These are phyloP conservation scores for Andrena hattorfiana DNA, from an alignment of 2,888 invertebrate species.

Conservation along the genomic window DNA sequence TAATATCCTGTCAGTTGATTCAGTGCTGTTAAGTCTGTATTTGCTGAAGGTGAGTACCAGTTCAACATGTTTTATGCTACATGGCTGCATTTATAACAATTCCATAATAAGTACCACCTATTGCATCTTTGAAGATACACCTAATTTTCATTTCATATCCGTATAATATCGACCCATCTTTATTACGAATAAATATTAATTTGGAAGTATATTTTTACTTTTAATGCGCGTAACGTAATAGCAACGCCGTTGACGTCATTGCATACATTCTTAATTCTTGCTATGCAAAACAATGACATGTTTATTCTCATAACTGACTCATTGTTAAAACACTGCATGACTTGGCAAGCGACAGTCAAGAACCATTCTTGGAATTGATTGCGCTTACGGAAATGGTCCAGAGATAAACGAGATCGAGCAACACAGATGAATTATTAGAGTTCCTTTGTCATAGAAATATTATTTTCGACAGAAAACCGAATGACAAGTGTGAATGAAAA, in stretches of 20 bases:
- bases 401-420: slow-evolving; percentile 1
- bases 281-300: slow-evolving; percentile 14
- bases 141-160: too few relatives aligned
- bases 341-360: not conserved
- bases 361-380: slow-evolving; percentile 47
- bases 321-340: slow-evolving; percentile 41
- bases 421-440: not conserved
- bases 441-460: slow-evolving; percentile 17
- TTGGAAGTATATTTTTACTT: not conserved
- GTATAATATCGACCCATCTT: not conserved
- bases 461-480: not conserved
- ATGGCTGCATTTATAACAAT: too few relatives aligned
- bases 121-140: too few relatives aligned
- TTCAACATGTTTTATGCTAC: too few relatives aligned
- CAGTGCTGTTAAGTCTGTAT: slow-evolving; percentile 15
- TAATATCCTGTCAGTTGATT: not conserved
- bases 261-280: not conserved
- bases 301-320: slow-evolving; percentile 38
- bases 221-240: not conserved
- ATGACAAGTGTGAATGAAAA: not conserved
- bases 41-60: slow-evolving; percentile 30
- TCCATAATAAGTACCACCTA: too few relatives aligned
- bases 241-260: not conserved
- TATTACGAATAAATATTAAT: not conserved
- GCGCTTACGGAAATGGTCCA: slow-evolving; percentile 1